A percentile compares a stretch with the other conserved stretches of the same genome.
These are phyloP conservation scores for Tetraodon nigroviridis DNA, from an alignment of 2,113 vertebrate genomes.

Conservation along the genomic window DNA sequence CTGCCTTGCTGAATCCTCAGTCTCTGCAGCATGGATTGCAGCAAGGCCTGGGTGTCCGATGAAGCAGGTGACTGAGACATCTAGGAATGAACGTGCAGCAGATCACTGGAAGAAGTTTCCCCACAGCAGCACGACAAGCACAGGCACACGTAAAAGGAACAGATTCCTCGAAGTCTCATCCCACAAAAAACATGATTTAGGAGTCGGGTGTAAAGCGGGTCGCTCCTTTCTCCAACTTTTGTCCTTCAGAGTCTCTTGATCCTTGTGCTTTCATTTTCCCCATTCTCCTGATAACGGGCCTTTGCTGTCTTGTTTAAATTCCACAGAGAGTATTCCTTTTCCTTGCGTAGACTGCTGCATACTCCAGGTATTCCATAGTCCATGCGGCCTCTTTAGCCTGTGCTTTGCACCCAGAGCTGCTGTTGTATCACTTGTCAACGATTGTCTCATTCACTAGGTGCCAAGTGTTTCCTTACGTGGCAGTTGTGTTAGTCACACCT, in stretches of 20 bases:
- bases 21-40: conserved; percentile 77
- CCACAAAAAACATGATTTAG: not conserved
- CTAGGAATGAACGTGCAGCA: conserved; percentile 18
- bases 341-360: not conserved
- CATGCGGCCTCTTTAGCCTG: conserved; percentile 6
- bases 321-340: conserved; percentile 5
- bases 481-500: conserved; percentile 28
- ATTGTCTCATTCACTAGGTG: conserved; percentile 11
- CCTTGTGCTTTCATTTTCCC: conserved; percentile 18
- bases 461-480: conserved; percentile 15
- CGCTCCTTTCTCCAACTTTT: conserved; percentile 7
- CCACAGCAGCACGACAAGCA: no score
- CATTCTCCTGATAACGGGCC: conserved; percentile 10
- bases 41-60: conserved; percentile 59
- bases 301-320: conserved; percentile 6
- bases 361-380: conserved; percentile 16
- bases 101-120: not conserved
- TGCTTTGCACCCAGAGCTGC: not conserved
- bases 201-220: conserved; percentile 11
- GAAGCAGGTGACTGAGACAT: conserved; percentile 67
- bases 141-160: no score
- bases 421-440: conserved; percentile 2
- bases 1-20: conserved; percentile 63
- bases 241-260: not conserved
- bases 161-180: no score